A percentile compares a stretch with the other conserved stretches of the same genome.
These are phyloP conservation scores for Gymnoscopelus microlampas DNA, from an alignment of 2,797 vertebrate genomes.

Conservation along the genomic window DNA sequence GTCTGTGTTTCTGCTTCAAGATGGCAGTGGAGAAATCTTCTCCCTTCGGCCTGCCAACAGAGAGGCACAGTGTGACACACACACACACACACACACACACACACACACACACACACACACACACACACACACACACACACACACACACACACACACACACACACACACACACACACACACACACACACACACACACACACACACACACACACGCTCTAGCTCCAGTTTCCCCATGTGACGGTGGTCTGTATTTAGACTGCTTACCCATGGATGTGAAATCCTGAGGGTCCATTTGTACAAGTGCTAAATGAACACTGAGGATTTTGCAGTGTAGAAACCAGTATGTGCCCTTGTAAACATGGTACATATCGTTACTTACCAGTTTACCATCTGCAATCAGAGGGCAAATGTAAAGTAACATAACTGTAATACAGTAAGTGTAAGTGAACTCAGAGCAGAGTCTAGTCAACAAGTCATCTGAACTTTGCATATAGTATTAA, in stretches of 20 bases:
- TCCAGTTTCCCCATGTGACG: constrained; percentile 75
- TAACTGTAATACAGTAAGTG: not conserved
- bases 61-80: constrained; percentile 43
- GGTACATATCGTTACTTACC: not conserved
- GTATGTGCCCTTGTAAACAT: not conserved
- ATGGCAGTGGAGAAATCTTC: constrained; percentile 85
- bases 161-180: constrained; percentile 13
- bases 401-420: not conserved
- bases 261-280: not conserved
- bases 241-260: constrained; percentile 66
- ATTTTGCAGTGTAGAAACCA: constrained; percentile 38
- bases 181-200: constrained; percentile 21
- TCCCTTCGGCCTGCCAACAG: constrained; percentile 71
- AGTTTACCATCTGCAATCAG: not conserved
- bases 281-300: no score
- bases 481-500: not conserved
- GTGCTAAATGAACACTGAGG: not conserved
- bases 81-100: constrained; percentile 26
- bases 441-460: not conserved
- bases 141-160: constrained; percentile 26
- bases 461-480: not conserved
- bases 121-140: constrained; percentile 19
- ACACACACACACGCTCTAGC: constrained; percentile 37
- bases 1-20: constrained; percentile 81
- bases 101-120: constrained; percentile 18